These are phyloP conservation scores for Schizothorax lantsangensis DNA, from an alignment of 2,797 vertebrate species.

Conservation along the genomic window DNA sequence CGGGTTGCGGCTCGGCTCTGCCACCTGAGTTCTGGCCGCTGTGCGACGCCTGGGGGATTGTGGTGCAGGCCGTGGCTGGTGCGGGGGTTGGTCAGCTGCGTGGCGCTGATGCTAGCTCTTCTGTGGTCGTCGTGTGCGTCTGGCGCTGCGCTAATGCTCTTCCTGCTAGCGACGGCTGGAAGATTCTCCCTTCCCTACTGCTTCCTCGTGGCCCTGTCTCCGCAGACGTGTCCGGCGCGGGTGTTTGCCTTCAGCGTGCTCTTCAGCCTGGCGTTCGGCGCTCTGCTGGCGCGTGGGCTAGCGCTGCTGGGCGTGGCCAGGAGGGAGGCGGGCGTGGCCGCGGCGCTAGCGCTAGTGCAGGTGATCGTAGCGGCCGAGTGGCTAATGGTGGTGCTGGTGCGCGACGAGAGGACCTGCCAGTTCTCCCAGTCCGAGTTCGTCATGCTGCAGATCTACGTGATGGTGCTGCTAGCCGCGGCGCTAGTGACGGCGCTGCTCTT, in stretches of 20 bases:
- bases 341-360: constrained; percentile 84
- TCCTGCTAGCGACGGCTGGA: constrained; percentile 83
- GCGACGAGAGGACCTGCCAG: constrained; percentile 57
- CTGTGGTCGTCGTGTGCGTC: constrained; percentile 73
- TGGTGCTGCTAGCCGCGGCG: constrained; percentile 81
- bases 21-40: constrained; percentile 76
- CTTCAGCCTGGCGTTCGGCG: constrained; percentile 88
- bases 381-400: constrained; percentile 78
- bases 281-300: constrained; percentile 84
- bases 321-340: constrained; percentile 72
- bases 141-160: constrained; percentile 78
- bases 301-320: constrained; percentile 81
- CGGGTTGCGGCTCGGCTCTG: constrained; percentile 71
- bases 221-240: constrained; percentile 83
- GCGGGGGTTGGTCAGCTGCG: constrained; percentile 88
- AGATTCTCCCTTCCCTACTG: constrained; percentile 88
- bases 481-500: constrained; percentile 74
- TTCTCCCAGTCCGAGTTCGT: constrained; percentile 81
- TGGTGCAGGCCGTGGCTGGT: constrained; percentile 79
- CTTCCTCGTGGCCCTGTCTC: constrained; percentile 83
- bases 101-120: constrained; percentile 75
- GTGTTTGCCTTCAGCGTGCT: constrained; percentile 89
- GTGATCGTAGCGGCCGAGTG: constrained; percentile 85
- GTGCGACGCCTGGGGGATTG: constrained; percentile 90
- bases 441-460: constrained; percentile 89